Base-by-base conservation (phyloP, 1,140 invertebrate genomes). In the Drosophila cardini region DNA sequence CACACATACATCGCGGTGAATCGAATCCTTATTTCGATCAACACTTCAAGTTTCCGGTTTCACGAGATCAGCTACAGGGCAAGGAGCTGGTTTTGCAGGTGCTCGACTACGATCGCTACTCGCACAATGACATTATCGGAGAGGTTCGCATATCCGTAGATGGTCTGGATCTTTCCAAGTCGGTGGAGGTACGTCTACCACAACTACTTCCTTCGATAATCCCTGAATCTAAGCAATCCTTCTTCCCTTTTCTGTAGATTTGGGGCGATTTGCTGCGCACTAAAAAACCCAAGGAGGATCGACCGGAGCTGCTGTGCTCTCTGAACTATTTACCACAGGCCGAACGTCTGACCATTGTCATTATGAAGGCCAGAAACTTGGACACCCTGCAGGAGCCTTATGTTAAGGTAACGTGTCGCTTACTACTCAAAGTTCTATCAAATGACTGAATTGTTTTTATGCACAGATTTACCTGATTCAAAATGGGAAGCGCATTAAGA, bases 271-370 rank as follows among this genome's bases (percentile, higher is more conserved):
- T 97, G 36, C 94, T 94, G 11, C 94, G 96, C 18, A 95, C 96
- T 64, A 95, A 95, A 74, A 95, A 96, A 83, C 96, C 96, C 6
- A 95, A 95, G 7, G 96, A 96, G 86, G 96, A 97, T 85, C 93
- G 95, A 43, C 96, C 96, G 67, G 96, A 98, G 85, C 92, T 98
- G 15, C 93, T 97, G 55, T 93, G 97, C 40, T 97, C 96, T 4
- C 92, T 98, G 4, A 97, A 96, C 62, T 98, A 97, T 90, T 93
- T 98, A 43, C 97, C 97, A 2, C 97, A 96, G 55, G 97, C 97
- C 13, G 96, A 97, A 91, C 93, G 97, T 56, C 93, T 98, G 1
- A 97, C 96, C 0, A 95, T 97, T 1, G 95, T 96, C 2, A 94
- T 98, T 2, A 93, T 97, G 78, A 97, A 97, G 92, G 97, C 97